Base-by-base conservation (phyloP, 2,113 vertebrate genomes). In the Cryptomyrus ogoouensis region DNA sequence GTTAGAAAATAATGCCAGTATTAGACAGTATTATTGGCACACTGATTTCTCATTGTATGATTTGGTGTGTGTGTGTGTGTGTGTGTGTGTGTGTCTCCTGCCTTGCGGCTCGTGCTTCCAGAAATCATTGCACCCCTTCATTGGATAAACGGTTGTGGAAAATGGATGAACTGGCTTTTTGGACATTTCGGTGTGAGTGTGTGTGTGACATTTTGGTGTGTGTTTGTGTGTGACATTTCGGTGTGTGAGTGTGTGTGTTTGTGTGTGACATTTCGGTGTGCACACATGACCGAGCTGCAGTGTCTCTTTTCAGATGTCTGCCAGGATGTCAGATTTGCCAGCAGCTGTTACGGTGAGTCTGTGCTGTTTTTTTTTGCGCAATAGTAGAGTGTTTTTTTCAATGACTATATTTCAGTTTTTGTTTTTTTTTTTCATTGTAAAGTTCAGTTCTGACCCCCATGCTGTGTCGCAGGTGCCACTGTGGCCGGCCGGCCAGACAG, bases 241-340 rank as follows among this genome's bases (percentile, higher is more conserved):
- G 39, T 42, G 39, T 44, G 44, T 44, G 44, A 1, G 7, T 47
- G 44, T 44, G 42, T 44, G 44, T 46, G 44, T 46, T 6, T 46
- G 9, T 47, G 47, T 47, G 47, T 10, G 17, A 19, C 39, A 42
- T 21, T 42, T 44, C 7, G 2, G 31, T 83, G 15, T 44, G 13
- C 7, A 24, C 2, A 8, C 27, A 21, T 46, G 19, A 24, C 17
- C 1, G 21, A 46, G 3, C 15, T 31, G 92, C 21, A 90, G 31
- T 94, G 93, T 93, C 93, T 92, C 90, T 93, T 31, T 94, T 39
- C 92, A 99, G 98, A 96, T 99, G 98, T 94, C 97, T 99, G 96
- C 98, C 98, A 97, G 98, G 98, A 98, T 99, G 98, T 95, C 98
- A 99, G 92, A 98, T 99, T 93, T 99, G 98, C 94, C 98, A 99